Evolutionary conservation across 2,797 vertebrate genomes (phyloP).

Genomic region (Echeneis naucrates): DNA sequence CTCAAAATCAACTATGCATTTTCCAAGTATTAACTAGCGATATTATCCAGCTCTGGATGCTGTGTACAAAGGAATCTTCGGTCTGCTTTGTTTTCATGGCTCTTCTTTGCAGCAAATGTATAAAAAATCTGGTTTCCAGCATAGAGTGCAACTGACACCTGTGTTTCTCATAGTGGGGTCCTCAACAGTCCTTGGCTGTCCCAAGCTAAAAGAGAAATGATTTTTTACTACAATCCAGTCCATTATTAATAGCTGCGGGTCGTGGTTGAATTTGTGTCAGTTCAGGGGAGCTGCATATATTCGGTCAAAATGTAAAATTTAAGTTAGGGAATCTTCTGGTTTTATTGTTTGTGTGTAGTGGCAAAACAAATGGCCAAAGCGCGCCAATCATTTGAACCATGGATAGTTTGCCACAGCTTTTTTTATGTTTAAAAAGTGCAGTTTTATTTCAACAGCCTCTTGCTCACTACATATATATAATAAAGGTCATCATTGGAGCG

Average conservation of each 20-base stretch:
- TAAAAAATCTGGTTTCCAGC: neutral
- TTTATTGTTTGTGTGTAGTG: too few species aligned
- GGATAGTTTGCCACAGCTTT: neutral
- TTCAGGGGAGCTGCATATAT: neutral
- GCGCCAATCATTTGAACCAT: neutral
- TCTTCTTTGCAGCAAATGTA: neutral
- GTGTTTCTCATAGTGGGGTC: too few species aligned
- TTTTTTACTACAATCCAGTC: too few species aligned
- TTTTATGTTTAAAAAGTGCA: neutral
- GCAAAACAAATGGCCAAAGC: neutral
- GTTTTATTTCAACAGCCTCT: neutral
- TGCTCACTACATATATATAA: constrained; percentile 1
- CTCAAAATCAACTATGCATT: too few species aligned
- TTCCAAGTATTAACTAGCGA: too few species aligned
- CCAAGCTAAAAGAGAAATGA: too few species aligned
- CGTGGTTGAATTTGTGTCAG: too few species aligned
- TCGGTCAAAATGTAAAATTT: neutral
- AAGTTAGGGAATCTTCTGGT: neutral
- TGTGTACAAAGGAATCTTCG: too few species aligned
- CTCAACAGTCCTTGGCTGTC: too few species aligned
- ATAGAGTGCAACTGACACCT: neutral
- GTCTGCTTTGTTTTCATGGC: neutral
- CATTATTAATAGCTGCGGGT: too few species aligned
- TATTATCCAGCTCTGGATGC: too few species aligned
- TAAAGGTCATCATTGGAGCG: constrained; percentile 12